Conservation (phyloP, 2,888 invertebrate species). For the Plusia festucae region DNA sequence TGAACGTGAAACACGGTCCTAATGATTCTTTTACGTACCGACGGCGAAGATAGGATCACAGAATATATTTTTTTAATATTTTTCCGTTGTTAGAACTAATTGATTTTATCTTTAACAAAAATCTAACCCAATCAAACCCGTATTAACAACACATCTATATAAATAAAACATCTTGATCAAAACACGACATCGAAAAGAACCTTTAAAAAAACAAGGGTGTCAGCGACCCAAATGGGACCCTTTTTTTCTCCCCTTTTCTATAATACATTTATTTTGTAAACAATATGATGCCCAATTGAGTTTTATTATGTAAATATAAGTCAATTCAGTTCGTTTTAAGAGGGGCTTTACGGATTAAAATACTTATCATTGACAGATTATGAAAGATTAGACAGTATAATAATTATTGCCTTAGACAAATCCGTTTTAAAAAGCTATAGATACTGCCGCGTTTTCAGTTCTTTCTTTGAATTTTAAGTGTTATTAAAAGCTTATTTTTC, state of each 20-base stretch:
- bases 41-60: no score
- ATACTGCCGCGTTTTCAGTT: neutral
- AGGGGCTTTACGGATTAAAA: slow-evolving; percentile 28
- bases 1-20: no score
- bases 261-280: slow-evolving; percentile 62
- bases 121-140: neutral
- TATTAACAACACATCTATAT: neutral
- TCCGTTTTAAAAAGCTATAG: neutral
- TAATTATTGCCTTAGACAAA: slow-evolving; percentile 22
- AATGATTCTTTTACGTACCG: neutral
- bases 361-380: slow-evolving; percentile 38
- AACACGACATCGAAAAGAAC: slow-evolving; percentile 28
- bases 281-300: slow-evolving; percentile 63
- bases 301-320: slow-evolving; percentile 62
- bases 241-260: slow-evolving; percentile 49
- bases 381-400: slow-evolving; percentile 15
- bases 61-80: no score
- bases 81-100: no score
- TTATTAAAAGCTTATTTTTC: no score
- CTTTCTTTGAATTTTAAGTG: neutral
- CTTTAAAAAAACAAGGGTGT: slow-evolving; percentile 40
- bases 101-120: no score
- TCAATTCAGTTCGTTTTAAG: slow-evolving; percentile 30
- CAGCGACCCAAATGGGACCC: slow-evolving; percentile 48
- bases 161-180: slow-evolving; percentile 19